phyloP scores from a whole-genome alignment of 2,113 vertebrate genomes.

The Stegostoma tigrinum region DNA sequence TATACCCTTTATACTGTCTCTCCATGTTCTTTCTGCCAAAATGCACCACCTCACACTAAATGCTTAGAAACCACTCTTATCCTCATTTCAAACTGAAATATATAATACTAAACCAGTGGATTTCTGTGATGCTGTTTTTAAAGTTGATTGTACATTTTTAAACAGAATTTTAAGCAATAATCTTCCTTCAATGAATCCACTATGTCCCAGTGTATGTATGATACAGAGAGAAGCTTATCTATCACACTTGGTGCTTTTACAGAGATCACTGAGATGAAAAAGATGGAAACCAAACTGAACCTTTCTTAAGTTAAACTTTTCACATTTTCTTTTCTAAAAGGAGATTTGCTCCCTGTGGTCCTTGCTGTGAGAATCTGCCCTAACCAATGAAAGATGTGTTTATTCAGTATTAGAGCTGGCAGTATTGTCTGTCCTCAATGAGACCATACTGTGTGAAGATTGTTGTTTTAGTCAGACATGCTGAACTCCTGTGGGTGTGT shows the following conservation, averaged over 20 bases:
- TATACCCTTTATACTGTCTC: no score
- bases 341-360: not conserved
- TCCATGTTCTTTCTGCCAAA: no score
- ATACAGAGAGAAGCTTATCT: not conserved
- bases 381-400: not conserved
- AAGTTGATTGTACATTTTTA: no score
- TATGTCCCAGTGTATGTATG: not conserved
- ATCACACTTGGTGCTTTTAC: not conserved
- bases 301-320: not conserved
- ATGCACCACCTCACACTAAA: not conserved
- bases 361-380: not conserved
- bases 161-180: not conserved
- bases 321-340: not conserved
- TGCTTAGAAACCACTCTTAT: not conserved
- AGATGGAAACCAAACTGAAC: not conserved
- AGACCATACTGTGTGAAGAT: not conserved
- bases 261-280: not conserved
- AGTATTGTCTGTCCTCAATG: not conserved
- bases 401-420: not conserved
- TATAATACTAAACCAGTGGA: not conserved
- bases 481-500: not conserved
- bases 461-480: not conserved
- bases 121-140: not conserved
- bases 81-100: not conserved
- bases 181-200: not conserved